A percentile compares a stretch with the other conserved stretches of the same genome.
These are phyloP conservation scores for Aldrovandia affinis DNA, from an alignment of 2,797 vertebrate species.

Conservation along the genomic window DNA sequence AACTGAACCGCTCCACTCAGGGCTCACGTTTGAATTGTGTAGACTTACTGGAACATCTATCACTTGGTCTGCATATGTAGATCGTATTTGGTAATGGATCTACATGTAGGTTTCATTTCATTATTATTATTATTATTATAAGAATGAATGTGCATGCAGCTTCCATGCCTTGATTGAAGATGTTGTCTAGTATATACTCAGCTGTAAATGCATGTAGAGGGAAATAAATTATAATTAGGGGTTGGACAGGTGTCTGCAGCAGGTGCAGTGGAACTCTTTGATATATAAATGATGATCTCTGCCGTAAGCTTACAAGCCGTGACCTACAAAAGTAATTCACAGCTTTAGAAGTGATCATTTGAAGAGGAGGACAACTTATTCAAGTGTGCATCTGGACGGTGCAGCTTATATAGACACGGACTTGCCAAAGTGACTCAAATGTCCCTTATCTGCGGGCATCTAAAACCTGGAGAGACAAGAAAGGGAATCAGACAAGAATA, in stretches of 20 bases:
- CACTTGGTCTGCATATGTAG: background rate
- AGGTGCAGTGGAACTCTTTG: background rate
- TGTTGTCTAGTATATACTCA: background rate
- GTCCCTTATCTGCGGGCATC: background rate
- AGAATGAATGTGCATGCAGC: no score
- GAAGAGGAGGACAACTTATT: background rate
- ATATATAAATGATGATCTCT: slow-evolving; percentile 6
- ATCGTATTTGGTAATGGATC: background rate
- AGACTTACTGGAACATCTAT: background rate
- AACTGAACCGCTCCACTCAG: background rate
- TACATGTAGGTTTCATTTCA: no score
- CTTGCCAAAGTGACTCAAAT: background rate
- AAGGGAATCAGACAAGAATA: background rate
- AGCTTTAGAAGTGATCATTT: background rate
- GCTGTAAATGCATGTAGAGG: background rate
- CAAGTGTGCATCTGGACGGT: background rate
- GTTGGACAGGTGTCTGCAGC: background rate
- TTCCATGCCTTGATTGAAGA: no score
- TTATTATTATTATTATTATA: no score
- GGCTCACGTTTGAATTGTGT: slow-evolving; percentile 14
- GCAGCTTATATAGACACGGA: background rate
- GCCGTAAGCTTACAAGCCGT: background rate
- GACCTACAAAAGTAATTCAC: background rate
- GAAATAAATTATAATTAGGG: background rate
- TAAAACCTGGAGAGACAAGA: background rate